Evolutionary conservation across 2,888 invertebrate genomes (phyloP), one percentile per base, ranked within the genome.

Genomic region (Sinhomidia bicolor): DNA sequence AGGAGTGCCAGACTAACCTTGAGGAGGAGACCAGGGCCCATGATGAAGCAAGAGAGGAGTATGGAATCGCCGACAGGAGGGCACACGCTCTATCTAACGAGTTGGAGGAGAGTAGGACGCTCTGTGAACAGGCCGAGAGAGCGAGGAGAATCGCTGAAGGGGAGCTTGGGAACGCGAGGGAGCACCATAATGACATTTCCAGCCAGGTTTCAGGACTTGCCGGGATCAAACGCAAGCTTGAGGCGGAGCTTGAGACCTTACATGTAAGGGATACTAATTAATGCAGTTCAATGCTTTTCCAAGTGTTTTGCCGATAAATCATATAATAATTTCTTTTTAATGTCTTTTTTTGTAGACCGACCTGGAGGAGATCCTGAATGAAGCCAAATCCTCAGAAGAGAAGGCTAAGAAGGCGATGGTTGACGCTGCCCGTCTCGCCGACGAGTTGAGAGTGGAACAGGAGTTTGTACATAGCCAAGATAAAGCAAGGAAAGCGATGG

Each of bases 11-110:
- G 95, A 96, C 97, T 93, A 97, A 98, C 93, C 96, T 99, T 92
- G 99, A 99, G 94, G 99, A 99, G 94, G 99, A 99, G 95, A 99
- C 99, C 95, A 96, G 99, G 93, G 97, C 98, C 91, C 97, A 99
- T 93, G 99, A 99, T 94, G 99, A 99, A 94, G 98, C 99, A 93
- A 97, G 99, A 92, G 97, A 98, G 94, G 88, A 85, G 54, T 65
- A 90, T 96, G 98, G 98, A 93, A 98, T 98, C 95, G 97, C 99
- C 90, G 99, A 99, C 94, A 97, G 99, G 93, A 97, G 99, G 93
- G 98, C 98, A 94, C 98, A 99, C 94, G 97, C 98, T 92, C 96
- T 99, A 93, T 98, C 98, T 94, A 98, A 98, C 95, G 99, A 99
- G 94, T 96, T 99, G 93, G 99, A 99, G 94, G 99, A 99, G 95